These are phyloP conservation scores for Tautogolabrus adspersus DNA, from an alignment of 2,113 vertebrate genomes.

Conservation along the genomic window DNA sequence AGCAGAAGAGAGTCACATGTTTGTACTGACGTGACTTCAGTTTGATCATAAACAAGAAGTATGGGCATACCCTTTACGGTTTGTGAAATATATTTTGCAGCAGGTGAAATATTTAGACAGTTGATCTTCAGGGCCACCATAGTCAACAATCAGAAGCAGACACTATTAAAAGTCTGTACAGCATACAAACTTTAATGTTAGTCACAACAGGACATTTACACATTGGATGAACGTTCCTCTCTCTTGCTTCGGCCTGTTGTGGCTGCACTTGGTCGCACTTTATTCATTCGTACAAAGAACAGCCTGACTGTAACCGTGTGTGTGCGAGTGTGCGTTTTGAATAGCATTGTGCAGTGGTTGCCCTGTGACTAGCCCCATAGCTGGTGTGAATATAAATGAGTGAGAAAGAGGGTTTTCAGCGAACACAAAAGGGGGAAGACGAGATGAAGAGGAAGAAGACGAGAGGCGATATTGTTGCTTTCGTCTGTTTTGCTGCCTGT, in stretches of 20 bases:
- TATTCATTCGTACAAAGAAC: slow-evolving; percentile 13
- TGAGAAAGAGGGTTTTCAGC: slow-evolving; percentile 33
- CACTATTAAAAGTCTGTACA: too few species aligned
- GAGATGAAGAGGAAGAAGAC: slow-evolving; percentile 6
- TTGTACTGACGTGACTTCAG: too few species aligned
- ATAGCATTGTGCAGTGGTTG: slow-evolving; percentile 27
- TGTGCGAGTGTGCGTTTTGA: slow-evolving; percentile 30
- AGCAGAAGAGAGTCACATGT: too few species aligned
- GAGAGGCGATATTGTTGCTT: slow-evolving; percentile 42
- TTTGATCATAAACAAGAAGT: too few species aligned
- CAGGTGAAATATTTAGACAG: too few species aligned
- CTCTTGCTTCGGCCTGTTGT: slow-evolving; percentile 5
- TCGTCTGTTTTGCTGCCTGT: slow-evolving; percentile 26
- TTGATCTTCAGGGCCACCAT: too few species aligned
- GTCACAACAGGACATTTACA: too few species aligned
- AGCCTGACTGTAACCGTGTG: slow-evolving; percentile 13
- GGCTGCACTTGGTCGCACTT: slow-evolving; percentile 30
- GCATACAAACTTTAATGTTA: too few species aligned
- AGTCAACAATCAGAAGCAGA: too few species aligned
- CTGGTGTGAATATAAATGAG: slow-evolving; percentile 72
- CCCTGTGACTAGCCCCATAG: slow-evolving; percentile 47
- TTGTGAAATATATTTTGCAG: too few species aligned
- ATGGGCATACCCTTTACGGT: too few species aligned
- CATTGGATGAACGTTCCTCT: too few species aligned
- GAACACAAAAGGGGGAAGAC: slow-evolving; percentile 33